Conservation (phyloP, 1,140 invertebrate genomes). For the Formica selysi region DNA sequence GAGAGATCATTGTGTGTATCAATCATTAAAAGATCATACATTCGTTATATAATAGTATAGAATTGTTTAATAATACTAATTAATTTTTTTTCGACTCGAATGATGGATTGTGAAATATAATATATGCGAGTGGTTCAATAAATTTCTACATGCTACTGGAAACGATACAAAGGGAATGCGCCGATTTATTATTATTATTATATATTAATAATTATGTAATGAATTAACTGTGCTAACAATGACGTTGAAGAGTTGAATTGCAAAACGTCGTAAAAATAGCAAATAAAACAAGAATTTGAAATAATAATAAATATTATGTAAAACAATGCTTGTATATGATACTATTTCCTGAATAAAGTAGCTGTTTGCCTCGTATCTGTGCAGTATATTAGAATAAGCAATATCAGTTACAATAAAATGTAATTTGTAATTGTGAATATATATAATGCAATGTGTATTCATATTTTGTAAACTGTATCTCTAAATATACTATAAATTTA, state of each 20-base stretch:
- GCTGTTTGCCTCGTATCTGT: slow-evolving; percentile 80
- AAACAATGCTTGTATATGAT: slow-evolving; percentile 83
- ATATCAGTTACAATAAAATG: slow-evolving; percentile 61
- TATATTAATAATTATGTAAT: slow-evolving; percentile 75
- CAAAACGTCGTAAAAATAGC: slow-evolving; percentile 69
- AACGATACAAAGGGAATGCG: slow-evolving; percentile 63
- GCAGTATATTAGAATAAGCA: slow-evolving; percentile 76
- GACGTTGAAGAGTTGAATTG: slow-evolving; percentile 66
- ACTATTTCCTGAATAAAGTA: slow-evolving; percentile 83
- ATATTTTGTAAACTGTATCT: slow-evolving; percentile 81
- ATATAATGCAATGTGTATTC: slow-evolving; percentile 78
- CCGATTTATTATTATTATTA: slow-evolving; percentile 73
- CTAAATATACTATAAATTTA: slow-evolving; percentile 74
- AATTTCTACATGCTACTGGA: slow-evolving; percentile 58
- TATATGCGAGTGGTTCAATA: slow-evolving; percentile 65
- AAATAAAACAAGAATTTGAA: slow-evolving; percentile 71
- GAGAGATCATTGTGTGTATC: slow-evolving; percentile 71
- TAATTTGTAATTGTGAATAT: slow-evolving; percentile 81
- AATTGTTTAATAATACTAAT: slow-evolving; percentile 70
- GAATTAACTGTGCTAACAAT: slow-evolving; percentile 75
- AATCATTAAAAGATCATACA: slow-evolving; percentile 35
- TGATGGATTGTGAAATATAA: slow-evolving; percentile 60
- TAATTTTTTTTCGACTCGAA: slow-evolving; percentile 64
- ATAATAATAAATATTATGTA: slow-evolving; percentile 81
- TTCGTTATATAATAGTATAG: slow-evolving; percentile 63